phyloP scores from a whole-genome alignment of 2,888 invertebrate species.

The Leptinotarsa peninsularis region DNA sequence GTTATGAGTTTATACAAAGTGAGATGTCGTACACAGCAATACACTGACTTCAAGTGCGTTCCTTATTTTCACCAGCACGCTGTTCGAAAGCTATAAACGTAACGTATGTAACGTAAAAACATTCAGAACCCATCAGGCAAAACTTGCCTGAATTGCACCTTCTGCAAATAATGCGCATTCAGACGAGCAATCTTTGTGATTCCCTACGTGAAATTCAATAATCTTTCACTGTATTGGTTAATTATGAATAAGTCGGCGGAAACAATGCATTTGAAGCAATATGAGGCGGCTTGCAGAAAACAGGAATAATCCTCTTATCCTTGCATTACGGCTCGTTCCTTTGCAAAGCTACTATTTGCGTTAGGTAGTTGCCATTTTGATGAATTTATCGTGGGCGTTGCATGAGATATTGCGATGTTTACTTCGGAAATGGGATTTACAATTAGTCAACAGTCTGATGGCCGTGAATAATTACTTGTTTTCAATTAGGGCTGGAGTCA shows the following conservation, averaged over 20 bases:
- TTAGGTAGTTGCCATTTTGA: background rate
- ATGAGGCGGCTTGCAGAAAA: background rate
- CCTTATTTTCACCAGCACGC: too few species aligned
- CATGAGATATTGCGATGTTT: background rate
- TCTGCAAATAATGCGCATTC: background rate
- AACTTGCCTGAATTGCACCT: background rate
- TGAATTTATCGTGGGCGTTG: background rate
- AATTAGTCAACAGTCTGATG: background rate
- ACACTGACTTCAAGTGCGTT: too few species aligned
- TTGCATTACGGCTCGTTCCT: background rate
- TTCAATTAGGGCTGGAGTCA: too few species aligned
- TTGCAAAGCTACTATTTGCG: slow-evolving; percentile 1
- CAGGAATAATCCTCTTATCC: slow-evolving; percentile 3
- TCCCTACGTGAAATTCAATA: background rate
- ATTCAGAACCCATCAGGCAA: background rate
- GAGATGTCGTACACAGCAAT: too few species aligned
- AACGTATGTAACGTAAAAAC: too few species aligned
- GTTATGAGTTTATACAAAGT: too few species aligned
- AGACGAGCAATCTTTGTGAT: background rate
- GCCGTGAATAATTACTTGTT: too few species aligned
- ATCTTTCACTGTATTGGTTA: background rate
- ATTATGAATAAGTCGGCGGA: slow-evolving; percentile 1
- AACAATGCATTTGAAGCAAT: background rate
- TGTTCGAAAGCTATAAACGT: too few species aligned
- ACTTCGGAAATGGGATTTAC: background rate